Evolutionary conservation across 2,113 vertebrate genomes (phyloP).

Genomic region (Octodon degus): DNA sequence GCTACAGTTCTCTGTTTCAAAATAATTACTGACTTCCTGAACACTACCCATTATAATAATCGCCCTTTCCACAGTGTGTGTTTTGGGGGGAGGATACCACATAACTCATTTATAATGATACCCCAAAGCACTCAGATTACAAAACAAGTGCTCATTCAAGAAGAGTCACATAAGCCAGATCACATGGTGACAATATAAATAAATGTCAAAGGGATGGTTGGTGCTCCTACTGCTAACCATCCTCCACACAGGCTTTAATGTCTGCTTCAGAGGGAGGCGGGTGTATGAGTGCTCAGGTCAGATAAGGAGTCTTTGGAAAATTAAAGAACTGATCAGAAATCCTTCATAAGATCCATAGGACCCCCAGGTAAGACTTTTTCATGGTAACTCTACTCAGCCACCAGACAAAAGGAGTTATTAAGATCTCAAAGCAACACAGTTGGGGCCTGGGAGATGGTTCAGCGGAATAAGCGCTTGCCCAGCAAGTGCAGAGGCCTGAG

Average conservation of each 20-base stretch:
- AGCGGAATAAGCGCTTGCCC: too few relatives aligned
- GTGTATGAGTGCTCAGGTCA: not conserved
- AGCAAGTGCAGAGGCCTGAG: too few relatives aligned
- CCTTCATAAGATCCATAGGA: not conserved
- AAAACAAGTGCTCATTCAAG: not conserved
- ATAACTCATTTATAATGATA: not conserved
- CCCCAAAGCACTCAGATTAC: not conserved
- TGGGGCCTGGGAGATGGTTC: too few relatives aligned
- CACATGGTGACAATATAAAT: not conserved
- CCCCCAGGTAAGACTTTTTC: not conserved
- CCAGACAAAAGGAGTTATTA: not conserved
- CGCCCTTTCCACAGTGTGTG: not conserved
- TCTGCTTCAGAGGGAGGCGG: not conserved
- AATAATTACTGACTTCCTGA: not conserved
- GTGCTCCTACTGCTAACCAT: not conserved
- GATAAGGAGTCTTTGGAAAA: not conserved
- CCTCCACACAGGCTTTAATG: not conserved
- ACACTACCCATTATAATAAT: not conserved
- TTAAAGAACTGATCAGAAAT: slow-evolving; percentile 8
- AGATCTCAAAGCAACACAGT: not conserved
- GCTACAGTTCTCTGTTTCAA: not conserved
- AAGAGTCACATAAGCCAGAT: not conserved
- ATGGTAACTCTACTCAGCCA: not conserved
- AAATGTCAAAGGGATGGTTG: not conserved
- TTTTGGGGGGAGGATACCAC: not conserved